Base-by-base conservation (phyloP, 2,113 vertebrate genomes). In the Alaudala cheleensis region DNA sequence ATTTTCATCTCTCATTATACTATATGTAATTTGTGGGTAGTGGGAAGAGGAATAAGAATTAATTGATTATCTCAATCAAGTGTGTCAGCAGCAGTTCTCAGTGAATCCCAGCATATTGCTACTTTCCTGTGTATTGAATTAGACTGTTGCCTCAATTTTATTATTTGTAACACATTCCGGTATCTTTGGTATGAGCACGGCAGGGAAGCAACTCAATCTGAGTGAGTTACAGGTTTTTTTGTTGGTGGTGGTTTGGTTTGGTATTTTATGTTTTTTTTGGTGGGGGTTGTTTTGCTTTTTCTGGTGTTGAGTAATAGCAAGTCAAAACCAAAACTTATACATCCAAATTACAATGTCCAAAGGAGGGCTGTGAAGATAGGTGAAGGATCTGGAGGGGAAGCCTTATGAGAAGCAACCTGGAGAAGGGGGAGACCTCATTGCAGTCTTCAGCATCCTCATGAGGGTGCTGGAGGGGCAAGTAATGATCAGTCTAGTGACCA, bases 1-100 rank as follows among this genome's bases (percentile, higher is more conserved):
- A 89, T 90, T 96, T 96, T 94, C 9, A 54, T 91, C 66, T 96
- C 64, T n/a, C 31, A 33, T 93, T 90, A 42, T 92, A 83, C 37
- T 92, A 21, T 92, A 21, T 77, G 62, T 84, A 86, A 34, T 65
- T 78, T 96, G 61, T 81, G 73, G 78, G 37, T 87, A 61, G 28
- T 47, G 31, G 80, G 80, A 92, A 82, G n/a, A 96, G 6, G 26
- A 85, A 37, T 33, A 47, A 76, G 50, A 94, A 87, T 73, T 83
- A 90, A 88, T 92, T 79, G 66, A 66, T 71, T 76, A 31, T 31
- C 14, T 77, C 61, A 84, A 37, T 51, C 37, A 79, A 83, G 53
- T 42, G 28, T 79, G 49, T 62, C 40, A 84, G 40, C 66, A 65
- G 34, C 56, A 57, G 26, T 87, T 73, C 49, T 83, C 39, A 78